Base-by-base conservation (phyloP, 2,888 invertebrate species). In the Rotaria magnacalcarata region DNA sequence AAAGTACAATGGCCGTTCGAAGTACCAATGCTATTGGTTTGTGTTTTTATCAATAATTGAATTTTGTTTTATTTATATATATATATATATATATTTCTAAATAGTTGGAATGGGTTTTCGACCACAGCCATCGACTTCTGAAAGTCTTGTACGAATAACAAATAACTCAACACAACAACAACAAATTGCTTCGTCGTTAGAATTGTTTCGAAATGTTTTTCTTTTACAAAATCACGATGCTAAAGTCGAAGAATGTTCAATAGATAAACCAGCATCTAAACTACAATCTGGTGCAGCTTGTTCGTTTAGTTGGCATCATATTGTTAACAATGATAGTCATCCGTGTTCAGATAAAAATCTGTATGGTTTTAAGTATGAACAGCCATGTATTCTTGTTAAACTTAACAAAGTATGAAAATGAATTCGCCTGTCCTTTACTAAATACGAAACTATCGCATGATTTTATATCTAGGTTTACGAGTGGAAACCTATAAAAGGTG, bases 51-150 rank as follows among this genome's bases (percentile, higher is more conserved):
- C 21, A 6, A 5, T 54, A 19, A 21, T 54, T 54, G 5, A 19
- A 21, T 21, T 54, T 21, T 52, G 0, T 16, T 8, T 50, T 16
- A 52, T 52, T 52, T 3, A 52, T 52, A 14, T 2, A 52, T 27
- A 24, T 21, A 11, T 2, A 21, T 24, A 6, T 56, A 14, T 27
- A 16, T 11, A 11, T 27, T 34, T 34, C 16, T 67, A 67, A 24
- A 10, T 47, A 43, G 47, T 80, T 47, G 80, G 80, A 80, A 47
- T 80, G 80, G 80, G 80, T 24, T 80, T 80, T 80, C 80, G 80
- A 24, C 80, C 80, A 10, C 80, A 80, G 47, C 80, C 80, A 47
- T 1, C 24, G 34, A 21, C 47, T 14, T 24, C 47, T 47, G 14
- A 47, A 47, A 80, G n/a, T 47, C 47, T 80, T n/a, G 19, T 80